Evolutionary conservation across 2,113 vertebrate genomes (phyloP).

Genomic region (Toxotes jaculatrix): DNA sequence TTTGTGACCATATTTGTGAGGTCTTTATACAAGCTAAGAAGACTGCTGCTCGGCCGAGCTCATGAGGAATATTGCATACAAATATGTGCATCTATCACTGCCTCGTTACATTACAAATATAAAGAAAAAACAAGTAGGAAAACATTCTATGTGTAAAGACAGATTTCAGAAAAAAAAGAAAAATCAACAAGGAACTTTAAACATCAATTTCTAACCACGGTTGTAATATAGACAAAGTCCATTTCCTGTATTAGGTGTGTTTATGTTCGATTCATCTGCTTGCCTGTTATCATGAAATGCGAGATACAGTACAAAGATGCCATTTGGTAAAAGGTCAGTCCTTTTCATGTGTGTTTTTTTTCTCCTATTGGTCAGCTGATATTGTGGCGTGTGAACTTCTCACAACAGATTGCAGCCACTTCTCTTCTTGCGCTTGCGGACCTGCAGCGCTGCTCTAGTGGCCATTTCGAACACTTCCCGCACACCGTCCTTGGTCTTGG

Average conservation of each 20-base stretch:
- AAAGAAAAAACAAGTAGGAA: slow-evolving; percentile 57
- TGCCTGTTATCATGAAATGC: slow-evolving; percentile 70
- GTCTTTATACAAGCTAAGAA: slow-evolving; percentile 41
- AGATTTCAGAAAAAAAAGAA: slow-evolving; percentile 47
- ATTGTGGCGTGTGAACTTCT: slow-evolving; percentile 53
- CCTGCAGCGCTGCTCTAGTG: slow-evolving; percentile 95
- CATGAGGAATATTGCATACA: slow-evolving; percentile 57
- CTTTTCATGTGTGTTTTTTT: slow-evolving; percentile 46
- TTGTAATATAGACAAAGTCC: slow-evolving; percentile 70
- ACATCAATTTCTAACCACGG: slow-evolving; percentile 62
- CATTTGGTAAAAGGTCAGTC: slow-evolving; percentile 78
- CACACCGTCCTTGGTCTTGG: slow-evolving; percentile 98
- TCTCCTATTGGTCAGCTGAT: slow-evolving; percentile 52
- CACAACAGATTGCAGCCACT: slow-evolving; percentile 90
- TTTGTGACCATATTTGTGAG: slow-evolving; percentile 28
- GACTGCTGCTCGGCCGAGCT: slow-evolving; percentile 33
- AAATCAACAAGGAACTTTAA: slow-evolving; percentile 56
- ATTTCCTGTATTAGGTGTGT: slow-evolving; percentile 64
- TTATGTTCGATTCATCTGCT: slow-evolving; percentile 47
- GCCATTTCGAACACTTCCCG: slow-evolving; percentile 99
- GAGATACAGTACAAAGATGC: slow-evolving; percentile 82
- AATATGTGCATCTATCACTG: slow-evolving; percentile 66
- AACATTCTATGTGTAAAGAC: slow-evolving; percentile 40
- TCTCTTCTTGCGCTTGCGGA: slow-evolving; percentile 93
- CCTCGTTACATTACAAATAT: slow-evolving; percentile 55